Conservation (phyloP, 2,888 invertebrate genomes). For the Drosophila melanosoma region DNA sequence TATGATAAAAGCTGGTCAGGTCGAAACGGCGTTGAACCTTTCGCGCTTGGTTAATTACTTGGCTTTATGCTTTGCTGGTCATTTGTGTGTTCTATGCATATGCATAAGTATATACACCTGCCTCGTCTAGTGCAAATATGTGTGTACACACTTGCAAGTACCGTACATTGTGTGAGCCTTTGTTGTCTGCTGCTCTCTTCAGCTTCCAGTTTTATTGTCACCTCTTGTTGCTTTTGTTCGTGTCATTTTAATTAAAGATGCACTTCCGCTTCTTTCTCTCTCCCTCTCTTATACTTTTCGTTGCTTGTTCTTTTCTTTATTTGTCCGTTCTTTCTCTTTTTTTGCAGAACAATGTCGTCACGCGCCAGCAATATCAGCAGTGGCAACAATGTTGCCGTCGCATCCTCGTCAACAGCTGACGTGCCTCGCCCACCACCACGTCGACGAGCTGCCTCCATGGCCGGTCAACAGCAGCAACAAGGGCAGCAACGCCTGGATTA, state of each 20-base stretch:
- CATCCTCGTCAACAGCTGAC: slow-evolving; percentile 57
- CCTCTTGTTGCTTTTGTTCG: slow-evolving; percentile 42
- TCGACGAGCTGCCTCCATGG: slow-evolving; percentile 83
- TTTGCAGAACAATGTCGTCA: slow-evolving; percentile 60
- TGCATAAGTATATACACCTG: slow-evolving; percentile 6
- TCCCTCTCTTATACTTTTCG: slow-evolving; percentile 38
- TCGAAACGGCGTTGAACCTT: slow-evolving; percentile 67
- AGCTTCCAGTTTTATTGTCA: slow-evolving; percentile 55
- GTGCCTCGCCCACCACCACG: slow-evolving; percentile 84
- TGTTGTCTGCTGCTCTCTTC: slow-evolving; percentile 65
- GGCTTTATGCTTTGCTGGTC: slow-evolving; percentile 46
- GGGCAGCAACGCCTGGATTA: slow-evolving; percentile 72
- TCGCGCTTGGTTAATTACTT: slow-evolving; percentile 76
- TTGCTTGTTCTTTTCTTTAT: slow-evolving; percentile 32
- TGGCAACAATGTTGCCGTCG: slow-evolving; percentile 25
- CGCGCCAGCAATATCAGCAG: slow-evolving; percentile 61
- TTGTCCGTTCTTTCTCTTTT: slow-evolving; percentile 9
- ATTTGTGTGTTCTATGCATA: slow-evolving; percentile 26
- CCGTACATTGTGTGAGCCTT: slow-evolving; percentile 64
- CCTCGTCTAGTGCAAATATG: slow-evolving; percentile 5
- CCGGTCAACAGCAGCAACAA: slow-evolving; percentile 74
- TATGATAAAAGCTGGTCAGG: slow-evolving; percentile 53
- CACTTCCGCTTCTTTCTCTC: slow-evolving; percentile 60
- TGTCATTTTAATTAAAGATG: slow-evolving; percentile 61
- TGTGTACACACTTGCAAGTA: slow-evolving; percentile 51